Evolutionary conservation across 2,797 vertebrate species (phyloP).

Genomic region (Nyctibius grandis): DNA sequence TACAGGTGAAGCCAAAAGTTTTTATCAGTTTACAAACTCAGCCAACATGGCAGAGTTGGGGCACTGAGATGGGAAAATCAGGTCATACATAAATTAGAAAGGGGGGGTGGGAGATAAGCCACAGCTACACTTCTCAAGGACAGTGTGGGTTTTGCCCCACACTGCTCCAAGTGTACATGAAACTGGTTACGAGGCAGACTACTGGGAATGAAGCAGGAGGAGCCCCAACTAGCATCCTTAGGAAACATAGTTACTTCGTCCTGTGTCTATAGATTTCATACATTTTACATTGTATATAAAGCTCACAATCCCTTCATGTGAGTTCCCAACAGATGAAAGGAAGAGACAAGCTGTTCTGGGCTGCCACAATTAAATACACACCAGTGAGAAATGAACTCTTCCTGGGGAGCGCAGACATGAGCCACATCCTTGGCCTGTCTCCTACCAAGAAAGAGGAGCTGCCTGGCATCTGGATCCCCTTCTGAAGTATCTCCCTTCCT

Average conservation of each 20-base stretch:
- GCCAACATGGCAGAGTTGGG: fast-evolving
- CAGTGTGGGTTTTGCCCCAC: background rate
- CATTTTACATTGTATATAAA: background rate
- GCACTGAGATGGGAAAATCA: background rate
- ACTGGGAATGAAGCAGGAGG: background rate
- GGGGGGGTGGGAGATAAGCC: background rate
- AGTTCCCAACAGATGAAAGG: background rate
- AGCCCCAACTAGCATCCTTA: background rate
- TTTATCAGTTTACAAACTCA: background rate
- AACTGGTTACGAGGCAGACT: background rate
- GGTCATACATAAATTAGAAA: background rate
- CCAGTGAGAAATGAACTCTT: background rate
- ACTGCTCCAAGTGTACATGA: fast-evolving
- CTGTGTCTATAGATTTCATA: no score
- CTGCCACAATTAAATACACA: background rate
- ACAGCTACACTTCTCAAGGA: background rate
- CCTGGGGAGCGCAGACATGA: background rate
- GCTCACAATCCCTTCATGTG: background rate
- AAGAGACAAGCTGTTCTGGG: background rate
- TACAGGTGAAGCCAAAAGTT: background rate
- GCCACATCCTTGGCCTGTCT: background rate
- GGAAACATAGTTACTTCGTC: background rate
- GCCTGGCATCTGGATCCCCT: background rate
- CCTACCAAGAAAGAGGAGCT: background rate
- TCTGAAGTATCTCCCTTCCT: background rate